Evolutionary conservation across 2,797 vertebrate species (phyloP), one percentile per base, ranked within the genome.

Genomic region (Cichlasoma orientale): DNA sequence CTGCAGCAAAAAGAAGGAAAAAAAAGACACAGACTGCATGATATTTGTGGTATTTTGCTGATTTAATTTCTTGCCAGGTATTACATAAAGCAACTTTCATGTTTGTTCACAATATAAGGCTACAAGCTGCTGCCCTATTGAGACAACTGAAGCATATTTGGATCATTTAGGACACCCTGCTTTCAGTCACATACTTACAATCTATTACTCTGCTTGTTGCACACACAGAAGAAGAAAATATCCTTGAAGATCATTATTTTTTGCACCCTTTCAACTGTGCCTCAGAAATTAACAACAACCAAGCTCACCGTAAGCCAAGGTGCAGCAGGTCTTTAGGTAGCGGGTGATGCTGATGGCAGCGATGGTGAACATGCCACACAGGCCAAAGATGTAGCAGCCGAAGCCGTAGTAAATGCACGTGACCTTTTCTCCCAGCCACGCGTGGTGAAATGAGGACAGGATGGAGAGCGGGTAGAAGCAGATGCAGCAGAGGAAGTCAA

Each of bases 391-490:
- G 84, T 59, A 95, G 87, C 94, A 93, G 78, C 94, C 94, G 0
- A 95, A 78, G 52, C 94, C 94, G 21, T 95, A 95, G 82, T 95
- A 95, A 8, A 93, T 31, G 3, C 94, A 95, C 0, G 94, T 93
- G 79, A 72, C 0, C 54, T 86, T 72, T 31, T 83, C 84, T 12
- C 94, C 94, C 73, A 93, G 86, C 94, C 94, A 94, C 0, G 41
- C 13, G 38, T 95, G 94, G 56, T 55, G 77, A 77, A 95, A 94
- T 27, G 93, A 95, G 3, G 94, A 95, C 31, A 89, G 1, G 85
- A 94, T 93, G 90, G 94, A 92, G 25, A 95, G 90, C 0, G 94
- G 94, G 89, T 95, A 95, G 80, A 95, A 93, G 71, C 86, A 93
- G 75, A 94, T 55, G 75, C 94, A 95, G 87, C 88, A 85, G 25